Conservation (phyloP, 1,140 invertebrate species). For the Drosophila burlai region DNA sequence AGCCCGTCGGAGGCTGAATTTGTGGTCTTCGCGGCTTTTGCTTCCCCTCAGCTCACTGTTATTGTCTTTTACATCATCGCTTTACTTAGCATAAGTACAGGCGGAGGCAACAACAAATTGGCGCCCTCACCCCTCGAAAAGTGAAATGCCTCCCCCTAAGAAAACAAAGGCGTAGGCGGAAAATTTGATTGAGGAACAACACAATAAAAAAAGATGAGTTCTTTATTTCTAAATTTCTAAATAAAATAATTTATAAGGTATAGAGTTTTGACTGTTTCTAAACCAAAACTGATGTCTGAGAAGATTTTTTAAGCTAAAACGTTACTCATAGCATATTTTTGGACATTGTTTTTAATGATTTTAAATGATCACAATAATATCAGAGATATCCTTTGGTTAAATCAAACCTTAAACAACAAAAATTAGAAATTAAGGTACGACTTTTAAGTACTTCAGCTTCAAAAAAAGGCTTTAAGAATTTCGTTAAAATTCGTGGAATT, state of each 20-base stretch:
- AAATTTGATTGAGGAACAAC: neutral
- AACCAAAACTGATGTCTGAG: neutral
- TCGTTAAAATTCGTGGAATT: neutral
- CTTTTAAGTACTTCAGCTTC: neutral
- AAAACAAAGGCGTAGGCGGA: slow-evolving; percentile 14
- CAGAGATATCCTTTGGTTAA: too few relatives aligned
- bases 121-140: slow-evolving; percentile 7
- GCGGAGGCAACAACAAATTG: slow-evolving; percentile 73
- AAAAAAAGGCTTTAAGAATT: neutral
- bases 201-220: neutral
- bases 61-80: slow-evolving; percentile 83
- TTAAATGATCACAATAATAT: too few relatives aligned
- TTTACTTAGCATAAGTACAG: slow-evolving; percentile 83
- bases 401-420: neutral
- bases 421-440: neutral
- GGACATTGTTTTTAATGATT: neutral
- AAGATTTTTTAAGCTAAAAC: neutral
- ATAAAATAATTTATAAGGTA: too few relatives aligned
- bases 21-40: slow-evolving; percentile 68
- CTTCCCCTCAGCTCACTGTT: slow-evolving; percentile 33
- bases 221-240: neutral
- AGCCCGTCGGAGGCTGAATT: slow-evolving; percentile 54
- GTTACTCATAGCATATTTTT: too few relatives aligned
- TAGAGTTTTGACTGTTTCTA: neutral
- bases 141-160: neutral